A percentile compares a stretch with the other conserved stretches of the same genome.
Evolutionary conservation across 2,113 vertebrate genomes (phyloP).

Genomic region (Larimichthys polyactis): DNA sequence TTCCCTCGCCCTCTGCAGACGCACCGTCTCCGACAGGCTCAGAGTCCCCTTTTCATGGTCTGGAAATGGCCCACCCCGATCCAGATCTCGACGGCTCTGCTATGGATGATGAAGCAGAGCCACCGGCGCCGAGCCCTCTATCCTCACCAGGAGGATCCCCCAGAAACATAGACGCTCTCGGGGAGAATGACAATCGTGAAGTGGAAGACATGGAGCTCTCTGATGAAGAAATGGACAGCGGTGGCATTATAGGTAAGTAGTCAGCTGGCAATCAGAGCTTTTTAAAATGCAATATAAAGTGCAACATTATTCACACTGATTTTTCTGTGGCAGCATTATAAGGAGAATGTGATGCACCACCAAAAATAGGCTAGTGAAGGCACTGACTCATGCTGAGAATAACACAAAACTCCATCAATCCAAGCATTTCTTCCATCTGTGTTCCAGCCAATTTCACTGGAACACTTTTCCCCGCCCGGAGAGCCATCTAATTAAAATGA

Average conservation of each 20-base stretch:
- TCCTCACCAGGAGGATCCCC: conserved; percentile 80
- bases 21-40: conserved; percentile 95
- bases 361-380: neutral
- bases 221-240: conserved; percentile 84
- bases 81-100: conserved; percentile 76
- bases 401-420: neutral
- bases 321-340: neutral
- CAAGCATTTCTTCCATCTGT: conserved; percentile 5
- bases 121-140: conserved; percentile 78
- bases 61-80: conserved; percentile 77
- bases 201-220: conserved; percentile 99
- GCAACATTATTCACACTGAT: neutral
- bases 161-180: conserved; percentile 20
- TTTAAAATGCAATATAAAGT: neutral
- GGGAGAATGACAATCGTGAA: conserved; percentile 89
- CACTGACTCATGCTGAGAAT: conserved; percentile 7
- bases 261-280: neutral
- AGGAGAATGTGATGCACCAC: neutral
- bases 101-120: conserved; percentile 79
- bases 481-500: conserved; percentile 7
- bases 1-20: conserved; percentile 94
- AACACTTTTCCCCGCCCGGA: neutral
- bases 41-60: conserved; percentile 92
- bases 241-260: conserved; percentile 90
- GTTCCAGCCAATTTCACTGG: neutral